Conservation (phyloP, 2,888 invertebrate genomes). For the Platynereis dumerilii region DNA sequence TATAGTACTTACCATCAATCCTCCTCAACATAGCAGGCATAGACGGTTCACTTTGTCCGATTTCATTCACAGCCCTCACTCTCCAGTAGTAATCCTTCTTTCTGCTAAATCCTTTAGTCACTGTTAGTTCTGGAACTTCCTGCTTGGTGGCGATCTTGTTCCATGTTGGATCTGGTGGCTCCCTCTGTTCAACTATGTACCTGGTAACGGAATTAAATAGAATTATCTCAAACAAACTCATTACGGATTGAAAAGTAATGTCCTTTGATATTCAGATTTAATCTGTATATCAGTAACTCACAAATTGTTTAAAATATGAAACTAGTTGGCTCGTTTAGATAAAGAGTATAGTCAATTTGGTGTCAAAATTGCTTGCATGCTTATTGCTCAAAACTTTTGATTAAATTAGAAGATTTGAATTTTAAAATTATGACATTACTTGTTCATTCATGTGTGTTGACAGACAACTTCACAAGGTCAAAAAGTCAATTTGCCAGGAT, state of each 20-base stretch:
- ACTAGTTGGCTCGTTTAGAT: no score
- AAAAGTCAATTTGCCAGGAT: no score
- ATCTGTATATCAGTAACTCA: no score
- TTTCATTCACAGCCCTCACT: constrained; percentile 93
- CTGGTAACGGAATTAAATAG: constrained; percentile 66
- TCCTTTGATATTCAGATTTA: no score
- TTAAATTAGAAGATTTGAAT: no score
- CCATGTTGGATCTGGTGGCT: constrained; percentile 62
- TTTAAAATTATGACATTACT: no score
- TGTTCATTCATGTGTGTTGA: no score
- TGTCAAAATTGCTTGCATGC: no score
- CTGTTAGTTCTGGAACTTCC: constrained; percentile 28
- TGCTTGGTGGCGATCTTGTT: constrained; percentile 46
- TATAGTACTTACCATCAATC: constrained; percentile 29
- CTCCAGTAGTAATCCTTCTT: constrained; percentile 90
- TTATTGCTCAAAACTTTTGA: no score
- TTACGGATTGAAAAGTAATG: background rate
- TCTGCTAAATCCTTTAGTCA: constrained; percentile 23
- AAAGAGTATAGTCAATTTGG: no score
- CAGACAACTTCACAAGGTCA: no score
- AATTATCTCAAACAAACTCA: background rate
- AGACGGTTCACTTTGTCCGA: constrained; percentile 95
- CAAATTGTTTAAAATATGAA: no score
- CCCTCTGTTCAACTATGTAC: constrained; percentile 88
- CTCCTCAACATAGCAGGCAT: constrained; percentile 66